Evolutionary conservation across 2,888 invertebrate genomes (phyloP).

Genomic region (Synergus umbraculus): DNA sequence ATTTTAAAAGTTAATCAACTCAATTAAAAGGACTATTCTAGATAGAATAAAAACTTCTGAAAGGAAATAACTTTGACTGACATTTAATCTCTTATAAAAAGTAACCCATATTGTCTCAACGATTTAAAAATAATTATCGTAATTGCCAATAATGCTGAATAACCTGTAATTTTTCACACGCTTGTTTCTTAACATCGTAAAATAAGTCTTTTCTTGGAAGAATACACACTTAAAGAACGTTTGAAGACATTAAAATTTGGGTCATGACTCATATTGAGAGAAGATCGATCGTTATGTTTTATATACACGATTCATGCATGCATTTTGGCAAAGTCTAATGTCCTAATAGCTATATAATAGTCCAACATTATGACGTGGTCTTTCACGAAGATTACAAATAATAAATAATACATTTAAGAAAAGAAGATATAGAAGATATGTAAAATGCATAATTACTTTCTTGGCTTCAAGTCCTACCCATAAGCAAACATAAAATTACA

Average conservation of each 20-base stretch:
- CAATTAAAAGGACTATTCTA: too few relatives aligned
- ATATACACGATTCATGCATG: conserved; percentile 14
- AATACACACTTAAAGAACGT: conserved; percentile 14
- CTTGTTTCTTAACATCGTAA: conserved; percentile 14
- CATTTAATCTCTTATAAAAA: neutral
- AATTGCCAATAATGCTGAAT: conserved; percentile 17
- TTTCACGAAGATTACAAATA: neutral
- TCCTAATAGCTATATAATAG: neutral
- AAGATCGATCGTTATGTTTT: conserved; percentile 17
- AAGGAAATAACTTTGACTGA: neutral
- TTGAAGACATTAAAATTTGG: conserved; percentile 23
- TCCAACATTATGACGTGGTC: neutral
- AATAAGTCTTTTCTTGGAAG: conserved; percentile 21
- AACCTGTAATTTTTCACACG: conserved; percentile 9
- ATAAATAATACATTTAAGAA: too few relatives aligned
- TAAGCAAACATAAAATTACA: too few relatives aligned
- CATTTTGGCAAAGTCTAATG: conserved; percentile 8
- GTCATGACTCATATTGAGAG: conserved; percentile 25
- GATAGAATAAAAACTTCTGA: too few relatives aligned
- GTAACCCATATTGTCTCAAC: neutral
- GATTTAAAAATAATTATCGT: neutral
- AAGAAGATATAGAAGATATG: too few relatives aligned
- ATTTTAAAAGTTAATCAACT: neutral
- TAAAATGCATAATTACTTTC: too few relatives aligned
- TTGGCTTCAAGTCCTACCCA: too few relatives aligned